Evolutionary conservation across 2,113 vertebrate genomes (phyloP), one percentile per base, ranked within the genome.

Genomic region (Rhinogobius similis): DNA sequence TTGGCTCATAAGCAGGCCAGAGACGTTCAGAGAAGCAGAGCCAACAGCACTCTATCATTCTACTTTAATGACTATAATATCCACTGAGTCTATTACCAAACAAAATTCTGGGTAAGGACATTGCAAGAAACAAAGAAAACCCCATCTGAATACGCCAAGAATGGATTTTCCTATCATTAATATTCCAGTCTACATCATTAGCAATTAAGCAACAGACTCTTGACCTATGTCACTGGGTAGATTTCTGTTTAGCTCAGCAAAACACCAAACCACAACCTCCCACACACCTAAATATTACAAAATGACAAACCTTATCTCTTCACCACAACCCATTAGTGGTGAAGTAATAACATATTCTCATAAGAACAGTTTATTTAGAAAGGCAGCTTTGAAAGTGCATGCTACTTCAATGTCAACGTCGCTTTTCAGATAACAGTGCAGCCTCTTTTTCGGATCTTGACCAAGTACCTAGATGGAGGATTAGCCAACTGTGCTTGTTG

Each of bases 271-370:
- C 24, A 5, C 55, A 58, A 18, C 46, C 46, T 29, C 55, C 26
- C 24, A 27, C 24, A 29, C 14, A 58, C 26, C 55, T 58, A 58
- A 27, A 58, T 58, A 58, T 58, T 58, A 27, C 55, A 58, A 8
- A 58, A 26, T 56, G 24, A 56, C 53, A 14, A 56, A 58, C 24
- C 55, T 58, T 58, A 58, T 58, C 55, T 29, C 55, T 29, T 27
- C 26, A 29, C 55, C 55, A 29, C 55, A 58, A 7, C 6, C 55
- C 55, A 58, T 58, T 58, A 27, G 55, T 58, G 55, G 24, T 29
- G 26, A 13, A 29, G 24, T 27, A 58, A 58, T 58, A 29, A 58
- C 26, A 26, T 29, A 29, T 27, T 13, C 14, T 58, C 13, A 5
- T 29, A 58, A 27, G 26, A 29, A 27, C 55, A 20, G 55, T 58